Conservation (phyloP, 37 sponge, comb jelly and placozoan genomes). For the Oopsacas minuta region DNA sequence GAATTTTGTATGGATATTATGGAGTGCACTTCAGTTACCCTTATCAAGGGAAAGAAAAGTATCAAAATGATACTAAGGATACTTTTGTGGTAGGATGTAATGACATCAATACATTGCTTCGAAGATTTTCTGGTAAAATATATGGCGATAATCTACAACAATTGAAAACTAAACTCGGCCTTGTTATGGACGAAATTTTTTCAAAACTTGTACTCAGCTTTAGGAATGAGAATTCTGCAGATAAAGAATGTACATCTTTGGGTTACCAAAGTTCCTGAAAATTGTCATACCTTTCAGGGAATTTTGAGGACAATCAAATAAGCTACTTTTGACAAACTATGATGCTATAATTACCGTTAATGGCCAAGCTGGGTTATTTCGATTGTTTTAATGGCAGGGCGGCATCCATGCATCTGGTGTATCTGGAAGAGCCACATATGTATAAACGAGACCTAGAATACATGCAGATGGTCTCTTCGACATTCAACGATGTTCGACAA, state of each 20-base stretch:
- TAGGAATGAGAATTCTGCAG: background rate
- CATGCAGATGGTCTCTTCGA: too few relatives aligned
- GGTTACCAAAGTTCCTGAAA: background rate
- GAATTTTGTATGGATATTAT: background rate
- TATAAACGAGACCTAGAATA: too few relatives aligned
- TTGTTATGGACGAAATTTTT: background rate
- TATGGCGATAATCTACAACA: background rate
- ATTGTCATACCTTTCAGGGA: background rate
- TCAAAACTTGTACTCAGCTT: slow-evolving; percentile 13
- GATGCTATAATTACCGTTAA: too few relatives aligned
- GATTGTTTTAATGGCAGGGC: too few relatives aligned
- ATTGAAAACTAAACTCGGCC: background rate
- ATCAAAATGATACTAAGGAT: background rate
- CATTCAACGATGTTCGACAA: too few relatives aligned
- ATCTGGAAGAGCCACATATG: too few relatives aligned
- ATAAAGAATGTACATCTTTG: background rate
- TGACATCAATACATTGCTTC: background rate
- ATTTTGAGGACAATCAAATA: background rate
- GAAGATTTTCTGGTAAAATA: background rate
- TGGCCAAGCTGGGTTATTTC: too few relatives aligned
- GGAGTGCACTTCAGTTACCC: background rate
- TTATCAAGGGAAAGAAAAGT: background rate
- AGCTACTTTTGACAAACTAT: background rate
- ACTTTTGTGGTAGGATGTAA: background rate
- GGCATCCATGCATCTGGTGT: too few relatives aligned